A percentile compares a stretch with the other conserved stretches of the same genome.
Evolutionary conservation across 2,888 invertebrate species (phyloP).

Genomic region (Dichetophora obliterata): DNA sequence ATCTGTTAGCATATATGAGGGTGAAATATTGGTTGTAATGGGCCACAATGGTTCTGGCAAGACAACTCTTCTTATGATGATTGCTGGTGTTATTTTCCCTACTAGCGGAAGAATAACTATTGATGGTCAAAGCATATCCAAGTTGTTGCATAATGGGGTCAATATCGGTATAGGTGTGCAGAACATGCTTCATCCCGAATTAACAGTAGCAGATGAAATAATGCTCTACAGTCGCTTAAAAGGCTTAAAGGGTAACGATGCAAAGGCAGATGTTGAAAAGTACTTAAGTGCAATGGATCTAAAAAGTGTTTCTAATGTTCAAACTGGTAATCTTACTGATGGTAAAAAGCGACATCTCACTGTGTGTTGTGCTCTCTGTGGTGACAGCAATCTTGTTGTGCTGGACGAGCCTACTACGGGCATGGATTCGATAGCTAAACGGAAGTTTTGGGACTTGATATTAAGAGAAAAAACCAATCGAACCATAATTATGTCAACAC

Average conservation of each 20-base stretch:
- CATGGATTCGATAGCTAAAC: slow-evolving; percentile 83
- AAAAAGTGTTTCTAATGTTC: slow-evolving; percentile 73
- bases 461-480: slow-evolving; percentile 79
- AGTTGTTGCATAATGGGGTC: slow-evolving; percentile 71
- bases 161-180: slow-evolving; percentile 85
- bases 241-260: slow-evolving; percentile 71
- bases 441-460: slow-evolving; percentile 84
- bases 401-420: slow-evolving; percentile 84
- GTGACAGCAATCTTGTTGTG: slow-evolving; percentile 78
- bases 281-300: slow-evolving; percentile 76
- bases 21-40: slow-evolving; percentile 75
- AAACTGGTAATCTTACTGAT: slow-evolving; percentile 74
- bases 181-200: slow-evolving; percentile 72
- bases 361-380: slow-evolving; percentile 81
- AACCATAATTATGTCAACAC: slow-evolving; percentile 84
- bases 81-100: slow-evolving; percentile 79
- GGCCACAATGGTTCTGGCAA: slow-evolving; percentile 84
- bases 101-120: slow-evolving; percentile 76
- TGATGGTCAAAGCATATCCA: slow-evolving; percentile 76
- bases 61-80: slow-evolving; percentile 90
- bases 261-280: slow-evolving; percentile 73
- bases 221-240: slow-evolving; percentile 83
- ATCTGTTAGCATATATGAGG: slow-evolving; percentile 81
- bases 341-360: slow-evolving; percentile 81
- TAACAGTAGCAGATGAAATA: slow-evolving; percentile 85